These are phyloP conservation scores for Encarsia formosa DNA, from an alignment of 2,888 invertebrate genomes.

Conservation along the genomic window DNA sequence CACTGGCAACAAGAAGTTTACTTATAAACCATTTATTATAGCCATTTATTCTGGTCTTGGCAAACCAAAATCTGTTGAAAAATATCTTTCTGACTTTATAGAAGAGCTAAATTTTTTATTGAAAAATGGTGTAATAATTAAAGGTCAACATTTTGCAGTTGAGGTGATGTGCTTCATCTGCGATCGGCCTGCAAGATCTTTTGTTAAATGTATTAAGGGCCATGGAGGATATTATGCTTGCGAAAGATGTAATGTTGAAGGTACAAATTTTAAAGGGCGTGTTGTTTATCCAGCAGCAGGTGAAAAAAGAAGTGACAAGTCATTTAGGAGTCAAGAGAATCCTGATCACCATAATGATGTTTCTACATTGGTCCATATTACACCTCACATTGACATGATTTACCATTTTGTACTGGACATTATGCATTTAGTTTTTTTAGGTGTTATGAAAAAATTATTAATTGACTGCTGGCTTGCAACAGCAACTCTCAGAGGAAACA, in stretches of 20 bases:
- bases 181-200: slow-evolving; percentile 28
- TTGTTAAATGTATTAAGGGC: slow-evolving; percentile 25
- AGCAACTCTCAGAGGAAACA: too few species aligned
- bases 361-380: slow-evolving; percentile 22
- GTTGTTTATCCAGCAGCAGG: slow-evolving; percentile 22
- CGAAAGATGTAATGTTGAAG: slow-evolving; percentile 26
- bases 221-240: slow-evolving; percentile 29
- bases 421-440: slow-evolving; percentile 29
- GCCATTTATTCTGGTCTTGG: too few species aligned
- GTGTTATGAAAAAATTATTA: slow-evolving; percentile 20
- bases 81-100: slow-evolving; percentile 26
- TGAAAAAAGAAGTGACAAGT: slow-evolving; percentile 20
- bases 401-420: slow-evolving; percentile 24
- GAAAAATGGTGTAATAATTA: slow-evolving; percentile 18
- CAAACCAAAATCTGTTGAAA: slow-evolving; percentile 17
- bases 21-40: too few species aligned
- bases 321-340: slow-evolving; percentile 25
- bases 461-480: too few species aligned
- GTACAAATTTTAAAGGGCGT: slow-evolving; percentile 19
- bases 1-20: too few species aligned
- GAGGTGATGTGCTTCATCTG: slow-evolving; percentile 24
- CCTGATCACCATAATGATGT: slow-evolving; percentile 23
- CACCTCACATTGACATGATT: slow-evolving; percentile 25
- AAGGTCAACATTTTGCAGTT: slow-evolving; percentile 18
- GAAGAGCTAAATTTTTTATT: slow-evolving; percentile 21